Evolutionary conservation across 2,888 invertebrate species (phyloP).

Genomic region (Apamea monoglypha): DNA sequence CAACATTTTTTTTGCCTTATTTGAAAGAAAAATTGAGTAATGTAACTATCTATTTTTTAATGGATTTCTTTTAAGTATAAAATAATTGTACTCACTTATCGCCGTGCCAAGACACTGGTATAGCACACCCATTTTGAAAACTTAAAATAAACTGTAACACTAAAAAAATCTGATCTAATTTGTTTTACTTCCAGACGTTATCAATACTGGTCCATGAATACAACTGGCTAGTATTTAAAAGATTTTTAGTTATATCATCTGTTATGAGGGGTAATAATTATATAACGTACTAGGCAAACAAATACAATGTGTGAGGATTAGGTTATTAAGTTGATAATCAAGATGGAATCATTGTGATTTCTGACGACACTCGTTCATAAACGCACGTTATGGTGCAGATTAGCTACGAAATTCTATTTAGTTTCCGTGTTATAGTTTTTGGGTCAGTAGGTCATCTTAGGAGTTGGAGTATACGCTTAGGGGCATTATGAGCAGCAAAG

Average conservation of each 20-base stretch:
- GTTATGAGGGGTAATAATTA: conserved; percentile 48
- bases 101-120: conserved; percentile 53
- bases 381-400: conserved; percentile 1
- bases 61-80: neutral
- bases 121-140: conserved; percentile 47
- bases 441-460: no score
- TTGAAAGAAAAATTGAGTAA: neutral
- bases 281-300: conserved; percentile 51
- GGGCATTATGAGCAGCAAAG: no score
- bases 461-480: no score
- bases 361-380: conserved; percentile 3
- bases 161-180: neutral
- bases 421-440: no score
- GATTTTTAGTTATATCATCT: conserved; percentile 47
- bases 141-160: conserved; percentile 15
- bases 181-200: neutral
- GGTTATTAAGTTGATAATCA: conserved; percentile 4
- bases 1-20: neutral
- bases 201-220: conserved; percentile 8
- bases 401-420: no score
- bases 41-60: neutral
- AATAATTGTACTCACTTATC: conserved; percentile 49
- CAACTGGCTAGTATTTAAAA: conserved; percentile 33
- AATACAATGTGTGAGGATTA: conserved; percentile 41
- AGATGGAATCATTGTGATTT: conserved; percentile 21